These are phyloP conservation scores for Aphaenogaster rudis DNA, from an alignment of 1,140 invertebrate genomes.

Conservation along the genomic window DNA sequence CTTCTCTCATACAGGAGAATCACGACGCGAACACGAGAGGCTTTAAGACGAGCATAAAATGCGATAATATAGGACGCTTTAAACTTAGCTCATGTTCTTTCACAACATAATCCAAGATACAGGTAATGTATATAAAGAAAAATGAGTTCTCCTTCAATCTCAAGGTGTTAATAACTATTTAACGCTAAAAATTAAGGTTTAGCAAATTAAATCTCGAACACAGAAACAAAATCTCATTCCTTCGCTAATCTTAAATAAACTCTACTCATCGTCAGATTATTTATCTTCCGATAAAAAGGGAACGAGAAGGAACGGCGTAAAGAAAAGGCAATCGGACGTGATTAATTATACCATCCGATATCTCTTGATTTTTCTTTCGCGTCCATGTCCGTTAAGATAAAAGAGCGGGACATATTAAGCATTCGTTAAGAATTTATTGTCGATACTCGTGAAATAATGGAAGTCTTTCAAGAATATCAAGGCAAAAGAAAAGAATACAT, in stretches of 20 bases:
- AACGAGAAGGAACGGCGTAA: background rate
- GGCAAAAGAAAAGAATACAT: background rate
- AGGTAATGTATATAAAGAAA: background rate
- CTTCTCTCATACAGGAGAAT: slow-evolving; percentile 34
- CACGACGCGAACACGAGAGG: slow-evolving; percentile 5
- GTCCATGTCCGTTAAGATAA: background rate
- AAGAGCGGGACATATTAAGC: background rate
- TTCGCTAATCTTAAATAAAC: background rate
- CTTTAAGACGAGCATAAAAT: slow-evolving; percentile 40
- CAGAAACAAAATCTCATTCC: background rate
- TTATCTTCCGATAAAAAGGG: background rate
- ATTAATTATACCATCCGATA: slow-evolving; percentile 45
- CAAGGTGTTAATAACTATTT: background rate
- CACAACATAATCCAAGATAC: background rate
- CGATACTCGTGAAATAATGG: background rate
- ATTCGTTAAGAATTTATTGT: background rate
- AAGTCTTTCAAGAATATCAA: slow-evolving; percentile 28
- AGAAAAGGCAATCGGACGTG: background rate
- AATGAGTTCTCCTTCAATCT: background rate
- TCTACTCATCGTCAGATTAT: slow-evolving; percentile 28
- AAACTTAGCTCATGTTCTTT: background rate
- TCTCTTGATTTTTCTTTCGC: slow-evolving; percentile 1
- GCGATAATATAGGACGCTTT: background rate
- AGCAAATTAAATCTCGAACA: background rate
- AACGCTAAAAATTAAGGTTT: slow-evolving; percentile 1